These are phyloP conservation scores for Muricea muricata DNA, from an alignment of 92 coral and sea anemone species.

Conservation along the genomic window DNA sequence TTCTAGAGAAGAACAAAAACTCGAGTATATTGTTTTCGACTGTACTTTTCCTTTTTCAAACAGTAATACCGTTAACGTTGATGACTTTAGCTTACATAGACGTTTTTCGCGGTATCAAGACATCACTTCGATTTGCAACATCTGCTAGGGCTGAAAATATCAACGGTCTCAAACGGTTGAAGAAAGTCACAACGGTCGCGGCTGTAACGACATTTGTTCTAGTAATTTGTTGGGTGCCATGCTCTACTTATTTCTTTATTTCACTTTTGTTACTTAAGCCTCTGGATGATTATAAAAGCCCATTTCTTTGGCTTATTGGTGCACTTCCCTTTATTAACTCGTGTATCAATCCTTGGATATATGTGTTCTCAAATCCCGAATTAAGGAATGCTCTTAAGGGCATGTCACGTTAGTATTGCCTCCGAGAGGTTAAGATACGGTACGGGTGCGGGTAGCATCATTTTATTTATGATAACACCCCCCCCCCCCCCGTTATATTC, in stretches of 20 bases:
- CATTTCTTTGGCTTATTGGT: background rate
- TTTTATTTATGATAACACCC: no score
- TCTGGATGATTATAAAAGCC: background rate
- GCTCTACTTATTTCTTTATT: background rate
- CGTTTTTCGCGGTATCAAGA: background rate
- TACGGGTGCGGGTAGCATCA: no score
- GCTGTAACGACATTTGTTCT: background rate
- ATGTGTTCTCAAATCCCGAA: slow-evolving; percentile 4
- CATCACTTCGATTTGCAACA: background rate
- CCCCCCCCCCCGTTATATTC: no score
- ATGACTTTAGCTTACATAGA: background rate
- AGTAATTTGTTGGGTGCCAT: background rate
- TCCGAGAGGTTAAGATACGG: no score
- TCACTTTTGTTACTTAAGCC: background rate
- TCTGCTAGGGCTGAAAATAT: background rate
- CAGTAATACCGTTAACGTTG: slow-evolving; percentile 62
- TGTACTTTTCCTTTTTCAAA: background rate
- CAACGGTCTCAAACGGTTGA: background rate
- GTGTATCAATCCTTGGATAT: slow-evolving; percentile 1
- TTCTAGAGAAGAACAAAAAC: background rate
- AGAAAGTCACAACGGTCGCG: background rate
- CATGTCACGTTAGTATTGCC: no score
- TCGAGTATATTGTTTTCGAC: background rate
- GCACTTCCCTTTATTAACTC: background rate
- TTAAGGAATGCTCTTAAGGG: slow-evolving; percentile 11